phyloP scores from a whole-genome alignment of 2,797 vertebrate genomes.

The Pygocentrus nattereri region DNA sequence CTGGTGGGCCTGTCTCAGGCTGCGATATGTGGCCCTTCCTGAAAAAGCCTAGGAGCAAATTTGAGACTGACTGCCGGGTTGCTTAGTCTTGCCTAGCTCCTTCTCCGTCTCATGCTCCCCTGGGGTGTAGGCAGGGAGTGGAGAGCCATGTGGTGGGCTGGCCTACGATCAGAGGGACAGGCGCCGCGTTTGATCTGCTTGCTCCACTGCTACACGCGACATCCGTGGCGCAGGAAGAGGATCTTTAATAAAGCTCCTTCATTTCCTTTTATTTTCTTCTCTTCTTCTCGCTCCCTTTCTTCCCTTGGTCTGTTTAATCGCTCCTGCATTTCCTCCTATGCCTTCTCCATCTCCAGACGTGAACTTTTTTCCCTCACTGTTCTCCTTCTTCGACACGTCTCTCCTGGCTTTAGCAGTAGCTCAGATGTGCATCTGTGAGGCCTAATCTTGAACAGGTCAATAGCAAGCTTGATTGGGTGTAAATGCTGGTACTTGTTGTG shows the following conservation, averaged over 20 bases:
- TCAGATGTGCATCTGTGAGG: constrained; percentile 2
- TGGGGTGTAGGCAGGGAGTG: too few relatives aligned
- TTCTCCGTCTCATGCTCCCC: constrained; percentile 15
- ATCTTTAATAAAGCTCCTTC: constrained; percentile 74
- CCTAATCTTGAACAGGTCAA: constrained; percentile 24
- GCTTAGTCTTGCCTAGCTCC: background rate
- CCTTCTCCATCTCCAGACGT: background rate
- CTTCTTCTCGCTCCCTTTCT: constrained; percentile 67
- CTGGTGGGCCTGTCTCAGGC: background rate
- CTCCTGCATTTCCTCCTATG: constrained; percentile 11
- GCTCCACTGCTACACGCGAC: constrained; percentile 60
- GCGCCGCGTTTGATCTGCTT: constrained; percentile 45
- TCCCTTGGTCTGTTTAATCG: constrained; percentile 19
- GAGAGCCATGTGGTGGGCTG: constrained; percentile 58
- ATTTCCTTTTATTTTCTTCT: constrained; percentile 59
- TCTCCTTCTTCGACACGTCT: background rate
- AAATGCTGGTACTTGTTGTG: constrained; percentile 11
- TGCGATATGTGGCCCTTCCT: background rate
- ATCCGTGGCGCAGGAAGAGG: constrained; percentile 86
- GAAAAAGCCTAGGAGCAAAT: background rate
- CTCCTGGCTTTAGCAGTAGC: background rate
- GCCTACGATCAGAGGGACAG: constrained; percentile 48
- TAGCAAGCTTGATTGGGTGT: constrained; percentile 21
- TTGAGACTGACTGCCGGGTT: background rate
- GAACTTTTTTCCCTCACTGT: constrained; percentile 3